Percentiles rank a stretch among this genome's conserved stretches.
Conservation (phyloP, 2,113 vertebrate genomes). For the Holacanthus passer region DNA sequence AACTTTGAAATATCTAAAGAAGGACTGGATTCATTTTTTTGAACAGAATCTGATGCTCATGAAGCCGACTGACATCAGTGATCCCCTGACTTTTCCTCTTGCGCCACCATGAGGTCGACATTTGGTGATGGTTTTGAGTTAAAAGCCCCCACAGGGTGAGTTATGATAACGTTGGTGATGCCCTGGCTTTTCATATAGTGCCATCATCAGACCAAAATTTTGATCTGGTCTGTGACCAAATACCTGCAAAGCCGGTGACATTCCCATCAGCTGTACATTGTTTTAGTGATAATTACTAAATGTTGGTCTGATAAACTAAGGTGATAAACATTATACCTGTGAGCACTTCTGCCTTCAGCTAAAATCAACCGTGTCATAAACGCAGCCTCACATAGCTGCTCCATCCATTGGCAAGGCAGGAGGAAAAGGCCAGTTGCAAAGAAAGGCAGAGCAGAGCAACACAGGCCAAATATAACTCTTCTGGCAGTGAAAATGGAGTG, state of each 20-base stretch:
- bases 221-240: background rate
- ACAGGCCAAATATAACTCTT: slow-evolving; percentile 63
- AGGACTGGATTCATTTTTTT: background rate
- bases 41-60: background rate
- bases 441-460: slow-evolving; percentile 28
- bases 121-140: background rate
- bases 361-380: no score
- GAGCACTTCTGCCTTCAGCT: no score
- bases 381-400: background rate
- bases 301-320: background rate
- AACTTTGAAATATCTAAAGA: background rate
- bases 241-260: background rate
- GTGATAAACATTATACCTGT: background rate
- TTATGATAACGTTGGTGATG: background rate
- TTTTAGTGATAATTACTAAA: background rate
- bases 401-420: slow-evolving; percentile 24
- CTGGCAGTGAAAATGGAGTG: slow-evolving; percentile 50
- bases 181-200: background rate
- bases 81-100: background rate
- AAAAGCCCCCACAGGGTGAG: background rate
- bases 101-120: background rate
- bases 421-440: slow-evolving; percentile 28
- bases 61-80: background rate
- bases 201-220: background rate
- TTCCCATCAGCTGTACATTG: background rate